Conservation (phyloP, 1,140 invertebrate species). For the Acromyrmex charruanus region DNA sequence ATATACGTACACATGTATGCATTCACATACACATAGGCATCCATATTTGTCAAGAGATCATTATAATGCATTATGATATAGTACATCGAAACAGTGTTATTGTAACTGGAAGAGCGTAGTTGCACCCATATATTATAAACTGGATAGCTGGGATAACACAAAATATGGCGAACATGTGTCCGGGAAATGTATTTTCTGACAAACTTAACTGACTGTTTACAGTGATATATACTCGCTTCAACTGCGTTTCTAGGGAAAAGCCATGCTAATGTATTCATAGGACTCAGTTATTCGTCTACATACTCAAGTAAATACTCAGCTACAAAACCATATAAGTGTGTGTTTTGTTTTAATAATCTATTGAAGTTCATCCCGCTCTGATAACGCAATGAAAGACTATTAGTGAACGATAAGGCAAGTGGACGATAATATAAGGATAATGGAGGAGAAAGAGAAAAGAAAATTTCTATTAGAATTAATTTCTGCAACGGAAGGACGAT, state of each 20-base stretch:
- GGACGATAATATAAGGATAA: neutral
- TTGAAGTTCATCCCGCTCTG: constrained; percentile 24
- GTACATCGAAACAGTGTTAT: constrained; percentile 56
- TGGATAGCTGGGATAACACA: constrained; percentile 48
- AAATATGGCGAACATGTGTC: constrained; percentile 49
- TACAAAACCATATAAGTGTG: neutral
- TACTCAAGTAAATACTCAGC: neutral
- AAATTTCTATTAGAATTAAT: constrained; percentile 42
- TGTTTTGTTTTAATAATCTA: constrained; percentile 50
- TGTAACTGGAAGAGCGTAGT: constrained; percentile 45
- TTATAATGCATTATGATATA: constrained; percentile 64
- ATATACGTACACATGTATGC: neutral
- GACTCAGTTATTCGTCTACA: constrained; percentile 19
- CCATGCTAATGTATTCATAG: constrained; percentile 33
- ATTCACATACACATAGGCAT: neutral
- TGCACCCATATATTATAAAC: constrained; percentile 54
- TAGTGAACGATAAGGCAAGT: neutral
- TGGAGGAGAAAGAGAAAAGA: neutral
- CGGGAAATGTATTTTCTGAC: constrained; percentile 59
- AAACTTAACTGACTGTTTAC: constrained; percentile 64
- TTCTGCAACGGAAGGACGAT: constrained; percentile 15
- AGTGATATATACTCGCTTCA: constrained; percentile 55
- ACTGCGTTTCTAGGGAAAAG: constrained; percentile 22
- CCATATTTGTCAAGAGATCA: constrained; percentile 57
- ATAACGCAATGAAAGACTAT: constrained; percentile 16